Conservation (phyloP, 2,888 invertebrate genomes). For the Noctua comes region DNA sequence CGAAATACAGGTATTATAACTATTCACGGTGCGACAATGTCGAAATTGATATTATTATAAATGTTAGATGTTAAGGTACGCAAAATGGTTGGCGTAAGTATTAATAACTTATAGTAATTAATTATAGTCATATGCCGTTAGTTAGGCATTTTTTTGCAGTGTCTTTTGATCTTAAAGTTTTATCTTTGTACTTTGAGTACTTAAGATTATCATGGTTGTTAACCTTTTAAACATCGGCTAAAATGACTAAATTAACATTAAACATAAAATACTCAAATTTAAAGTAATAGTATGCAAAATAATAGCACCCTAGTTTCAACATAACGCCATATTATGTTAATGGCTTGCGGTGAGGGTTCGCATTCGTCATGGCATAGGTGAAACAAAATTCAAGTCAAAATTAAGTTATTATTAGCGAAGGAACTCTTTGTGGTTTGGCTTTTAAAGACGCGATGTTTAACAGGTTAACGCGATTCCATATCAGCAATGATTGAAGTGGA, state of each 20-base stretch:
- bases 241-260: neutral
- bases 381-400: neutral
- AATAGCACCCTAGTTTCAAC: neutral
- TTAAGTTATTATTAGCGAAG: neutral
- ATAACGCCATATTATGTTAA: neutral
- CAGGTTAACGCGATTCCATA: slow-evolving; percentile 17
- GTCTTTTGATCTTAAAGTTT: slow-evolving; percentile 64
- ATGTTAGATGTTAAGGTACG: slow-evolving; percentile 62
- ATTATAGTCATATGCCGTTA: slow-evolving; percentile 47
- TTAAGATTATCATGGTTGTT: slow-evolving; percentile 29
- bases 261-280: neutral
- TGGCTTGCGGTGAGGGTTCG: neutral
- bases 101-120: slow-evolving; percentile 60
- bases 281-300: neutral
- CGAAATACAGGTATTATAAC: slow-evolving; percentile 51
- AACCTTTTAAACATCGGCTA: slow-evolving; percentile 10
- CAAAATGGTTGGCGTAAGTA: slow-evolving; percentile 70
- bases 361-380: neutral
- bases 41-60: slow-evolving; percentile 43
- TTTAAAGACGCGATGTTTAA: slow-evolving; percentile 3
- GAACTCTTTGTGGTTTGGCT: neutral
- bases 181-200: slow-evolving; percentile 28
- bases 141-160: slow-evolving; percentile 51
- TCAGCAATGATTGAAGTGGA: slow-evolving; percentile 24
- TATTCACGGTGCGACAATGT: slow-evolving; percentile 43